These are phyloP conservation scores for Petrophora chlorosata DNA, from an alignment of 2,888 invertebrate genomes.

Conservation along the genomic window DNA sequence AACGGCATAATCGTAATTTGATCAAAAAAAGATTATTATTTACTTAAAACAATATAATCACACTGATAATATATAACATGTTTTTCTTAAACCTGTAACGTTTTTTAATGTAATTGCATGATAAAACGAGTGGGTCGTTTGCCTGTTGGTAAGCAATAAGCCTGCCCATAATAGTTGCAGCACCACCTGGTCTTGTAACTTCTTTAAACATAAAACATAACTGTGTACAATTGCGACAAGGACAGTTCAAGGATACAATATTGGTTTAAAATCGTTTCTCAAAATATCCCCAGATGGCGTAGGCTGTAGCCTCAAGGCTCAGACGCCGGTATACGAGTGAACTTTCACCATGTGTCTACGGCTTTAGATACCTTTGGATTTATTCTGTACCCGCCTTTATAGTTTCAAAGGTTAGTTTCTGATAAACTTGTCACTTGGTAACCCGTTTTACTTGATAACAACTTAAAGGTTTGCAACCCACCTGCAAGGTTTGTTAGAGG, in stretches of 20 bases:
- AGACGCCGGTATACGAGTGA: slow-evolving; percentile 51
- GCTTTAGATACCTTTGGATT: slow-evolving; percentile 59
- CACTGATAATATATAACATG: no score
- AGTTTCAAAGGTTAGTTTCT: slow-evolving; percentile 40
- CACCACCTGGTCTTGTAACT: no score
- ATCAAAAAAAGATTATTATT: no score
- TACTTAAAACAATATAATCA: no score
- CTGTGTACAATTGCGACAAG: neutral
- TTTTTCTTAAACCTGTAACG: no score
- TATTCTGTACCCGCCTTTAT: slow-evolving; percentile 52
- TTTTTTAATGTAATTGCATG: no score
- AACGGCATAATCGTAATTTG: no score
- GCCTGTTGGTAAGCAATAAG: no score
- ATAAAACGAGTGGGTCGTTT: no score
- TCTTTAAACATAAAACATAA: no score
- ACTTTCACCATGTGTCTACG: slow-evolving; percentile 72
- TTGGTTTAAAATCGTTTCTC: slow-evolving; percentile 33
- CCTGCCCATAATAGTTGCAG: no score
- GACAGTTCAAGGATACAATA: neutral
- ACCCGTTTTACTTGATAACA: slow-evolving; percentile 7
- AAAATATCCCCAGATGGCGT: slow-evolving; percentile 43
- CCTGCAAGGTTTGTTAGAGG: neutral
- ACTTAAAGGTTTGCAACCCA: neutral
- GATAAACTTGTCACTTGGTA: slow-evolving; percentile 33
- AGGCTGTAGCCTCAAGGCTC: slow-evolving; percentile 62